These are phyloP conservation scores for Fopius arisanus DNA, from an alignment of 1,140 invertebrate genomes.

Conservation along the genomic window DNA sequence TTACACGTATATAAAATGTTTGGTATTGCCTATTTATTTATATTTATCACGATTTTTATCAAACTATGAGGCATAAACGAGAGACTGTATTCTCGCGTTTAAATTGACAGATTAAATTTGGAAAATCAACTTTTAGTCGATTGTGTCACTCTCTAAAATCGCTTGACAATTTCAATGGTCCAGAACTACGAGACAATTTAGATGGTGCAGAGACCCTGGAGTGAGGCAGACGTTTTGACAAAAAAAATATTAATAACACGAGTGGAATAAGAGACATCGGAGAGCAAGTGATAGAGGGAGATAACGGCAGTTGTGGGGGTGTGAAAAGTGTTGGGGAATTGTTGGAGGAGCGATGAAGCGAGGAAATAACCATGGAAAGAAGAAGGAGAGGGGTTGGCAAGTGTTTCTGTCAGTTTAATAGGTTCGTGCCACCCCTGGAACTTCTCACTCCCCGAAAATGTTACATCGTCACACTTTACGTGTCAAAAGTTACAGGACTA, in stretches of 20 bases:
- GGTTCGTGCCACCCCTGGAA: slow-evolving; percentile 54
- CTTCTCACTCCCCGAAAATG: slow-evolving; percentile 32
- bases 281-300: background rate
- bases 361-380: slow-evolving; percentile 29
- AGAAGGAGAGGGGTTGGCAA: slow-evolving; percentile 57
- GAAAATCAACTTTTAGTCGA: background rate
- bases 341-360: slow-evolving; percentile 19
- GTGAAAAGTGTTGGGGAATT: background rate
- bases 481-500: slow-evolving; percentile 56
- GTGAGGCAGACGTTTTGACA: slow-evolving; percentile 29
- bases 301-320: background rate
- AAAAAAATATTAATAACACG: slow-evolving; percentile 52
- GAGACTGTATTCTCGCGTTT: too few species aligned
- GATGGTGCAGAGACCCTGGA: background rate
- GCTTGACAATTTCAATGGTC: background rate
- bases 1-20: slow-evolving; percentile 62
- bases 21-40: slow-evolving; percentile 45
- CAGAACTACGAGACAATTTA: background rate
- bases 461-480: slow-evolving; percentile 60
- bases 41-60: background rate
- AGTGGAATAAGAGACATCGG: slow-evolving; percentile 22
- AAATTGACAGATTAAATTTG: too few species aligned
- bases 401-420: slow-evolving; percentile 68
- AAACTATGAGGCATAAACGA: too few species aligned
- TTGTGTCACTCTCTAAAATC: background rate